Percentiles rank a stretch among this genome's conserved stretches.
These are phyloP conservation scores for Mesochorus sp. DNA, from an alignment of 2,888 invertebrate genomes.

Conservation along the genomic window DNA sequence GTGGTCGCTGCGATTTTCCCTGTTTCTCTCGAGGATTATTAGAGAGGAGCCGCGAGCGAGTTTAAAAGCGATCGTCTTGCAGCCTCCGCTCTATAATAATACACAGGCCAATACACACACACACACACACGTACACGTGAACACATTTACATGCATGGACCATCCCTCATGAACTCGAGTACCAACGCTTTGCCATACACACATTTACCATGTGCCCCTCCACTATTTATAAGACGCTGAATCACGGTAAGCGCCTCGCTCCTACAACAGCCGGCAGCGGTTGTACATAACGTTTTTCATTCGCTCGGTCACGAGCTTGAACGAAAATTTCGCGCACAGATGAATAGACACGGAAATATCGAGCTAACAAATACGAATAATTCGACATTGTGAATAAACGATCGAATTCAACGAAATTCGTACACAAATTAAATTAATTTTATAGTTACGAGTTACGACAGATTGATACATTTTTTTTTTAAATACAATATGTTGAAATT, in stretches of 20 bases:
- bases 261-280: slow-evolving; percentile 35
- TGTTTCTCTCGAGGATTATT: slow-evolving; percentile 26
- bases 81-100: slow-evolving; percentile 45
- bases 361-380: not conserved
- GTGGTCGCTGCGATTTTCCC: slow-evolving; percentile 21
- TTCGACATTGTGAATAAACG: not conserved
- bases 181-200: slow-evolving; percentile 46
- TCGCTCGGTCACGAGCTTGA: slow-evolving; percentile 37
- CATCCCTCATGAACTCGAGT: slow-evolving; percentile 36
- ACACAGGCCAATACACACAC: slow-evolving; percentile 5
- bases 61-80: not conserved
- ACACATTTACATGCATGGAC: not conserved
- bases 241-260: slow-evolving; percentile 64
- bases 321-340: not conserved
- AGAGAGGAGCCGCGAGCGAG: slow-evolving; percentile 15
- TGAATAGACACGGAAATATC: slow-evolving; percentile 17
- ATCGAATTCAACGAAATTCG: not conserved
- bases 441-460: no score
- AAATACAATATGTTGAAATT: not conserved
- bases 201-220: slow-evolving; percentile 58
- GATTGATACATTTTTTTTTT: no score
- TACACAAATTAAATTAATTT: no score
- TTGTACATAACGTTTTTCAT: slow-evolving; percentile 46
- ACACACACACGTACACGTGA: not conserved
- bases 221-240: slow-evolving; percentile 73